A percentile compares a stretch with the other conserved stretches of the same genome.
These are phyloP conservation scores for Caenorhabditis sp. DNA, from an alignment of 2,888 invertebrate species.

Conservation along the genomic window DNA sequence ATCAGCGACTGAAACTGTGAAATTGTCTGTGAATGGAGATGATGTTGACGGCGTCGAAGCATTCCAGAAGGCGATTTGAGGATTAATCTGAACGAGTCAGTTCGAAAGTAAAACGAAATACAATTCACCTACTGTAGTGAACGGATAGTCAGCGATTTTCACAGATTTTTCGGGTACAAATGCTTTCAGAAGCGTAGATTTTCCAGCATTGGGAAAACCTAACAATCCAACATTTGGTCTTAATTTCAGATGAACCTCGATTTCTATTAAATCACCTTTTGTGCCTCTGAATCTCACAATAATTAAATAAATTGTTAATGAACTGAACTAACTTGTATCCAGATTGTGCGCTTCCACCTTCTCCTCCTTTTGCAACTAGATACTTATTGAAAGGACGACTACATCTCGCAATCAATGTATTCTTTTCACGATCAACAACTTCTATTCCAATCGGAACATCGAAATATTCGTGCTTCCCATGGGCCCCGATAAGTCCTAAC, in stretches of 20 bases:
- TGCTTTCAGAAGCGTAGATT: constrained; percentile 67
- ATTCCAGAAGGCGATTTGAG: constrained; percentile 46
- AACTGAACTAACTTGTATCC: constrained; percentile 48
- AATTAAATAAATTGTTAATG: too few relatives aligned
- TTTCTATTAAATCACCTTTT: constrained; percentile 50
- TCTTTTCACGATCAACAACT: constrained; percentile 53
- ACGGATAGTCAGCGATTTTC: constrained; percentile 67
- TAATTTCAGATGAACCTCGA: constrained; percentile 64
- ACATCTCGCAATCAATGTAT: constrained; percentile 57
- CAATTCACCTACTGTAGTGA: constrained; percentile 62
- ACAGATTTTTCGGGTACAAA: constrained; percentile 62
- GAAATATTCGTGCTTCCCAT: constrained; percentile 36
- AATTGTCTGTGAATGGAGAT: constrained; percentile 33
- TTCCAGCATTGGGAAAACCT: constrained; percentile 69
- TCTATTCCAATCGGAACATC: constrained; percentile 67
- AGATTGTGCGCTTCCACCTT: constrained; percentile 53
- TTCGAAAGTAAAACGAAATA: background rate
- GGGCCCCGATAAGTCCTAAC: constrained; percentile 33
- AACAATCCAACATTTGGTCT: constrained; percentile 66
- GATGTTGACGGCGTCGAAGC: background rate
- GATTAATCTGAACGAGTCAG: constrained; percentile 29
- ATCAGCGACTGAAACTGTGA: constrained; percentile 64
- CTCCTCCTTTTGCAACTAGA: constrained; percentile 61
- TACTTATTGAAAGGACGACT: constrained; percentile 45
- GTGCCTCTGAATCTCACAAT: constrained; percentile 50